Evolutionary conservation across 2,888 invertebrate species (phyloP).

Genomic region (Philereme vetulata): DNA sequence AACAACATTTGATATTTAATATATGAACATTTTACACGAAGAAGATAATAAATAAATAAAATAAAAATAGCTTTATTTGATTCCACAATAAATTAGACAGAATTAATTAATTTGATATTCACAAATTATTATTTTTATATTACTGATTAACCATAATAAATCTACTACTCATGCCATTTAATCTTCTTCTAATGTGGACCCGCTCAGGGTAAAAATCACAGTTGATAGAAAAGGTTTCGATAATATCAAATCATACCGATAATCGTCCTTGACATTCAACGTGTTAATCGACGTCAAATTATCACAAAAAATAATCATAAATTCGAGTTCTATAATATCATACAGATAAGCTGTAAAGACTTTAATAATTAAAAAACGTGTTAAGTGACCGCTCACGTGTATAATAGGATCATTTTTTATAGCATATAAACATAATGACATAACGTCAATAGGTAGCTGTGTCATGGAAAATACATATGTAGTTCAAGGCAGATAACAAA

Average conservation of each 20-base stretch:
- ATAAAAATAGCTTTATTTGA: too few species aligned
- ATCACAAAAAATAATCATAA: slow-evolving; percentile 2
- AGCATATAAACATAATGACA: slow-evolving; percentile 36
- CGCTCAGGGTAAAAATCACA: too few species aligned
- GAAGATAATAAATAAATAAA: too few species aligned
- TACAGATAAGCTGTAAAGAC: not conserved
- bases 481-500: slow-evolving; percentile 51
- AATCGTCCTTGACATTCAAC: not conserved
- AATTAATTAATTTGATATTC: too few species aligned
- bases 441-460: slow-evolving; percentile 34
- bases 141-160: too few species aligned
- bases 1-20: too few species aligned
- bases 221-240: too few species aligned
- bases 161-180: too few species aligned
- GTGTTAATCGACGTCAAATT: not conserved
- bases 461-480: slow-evolving; percentile 47
- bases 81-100: too few species aligned
- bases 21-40: too few species aligned
- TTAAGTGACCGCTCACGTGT: slow-evolving; percentile 21
- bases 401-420: slow-evolving; percentile 36
- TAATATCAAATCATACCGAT: not conserved
- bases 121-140: too few species aligned
- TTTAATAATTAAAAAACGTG: slow-evolving; percentile 26
- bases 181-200: too few species aligned
- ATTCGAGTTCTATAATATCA: slow-evolving; percentile 3